Percentiles rank a stretch among this genome's conserved stretches.
phyloP scores from a whole-genome alignment of 2,113 vertebrate genomes.

The Canis aureus region DNA sequence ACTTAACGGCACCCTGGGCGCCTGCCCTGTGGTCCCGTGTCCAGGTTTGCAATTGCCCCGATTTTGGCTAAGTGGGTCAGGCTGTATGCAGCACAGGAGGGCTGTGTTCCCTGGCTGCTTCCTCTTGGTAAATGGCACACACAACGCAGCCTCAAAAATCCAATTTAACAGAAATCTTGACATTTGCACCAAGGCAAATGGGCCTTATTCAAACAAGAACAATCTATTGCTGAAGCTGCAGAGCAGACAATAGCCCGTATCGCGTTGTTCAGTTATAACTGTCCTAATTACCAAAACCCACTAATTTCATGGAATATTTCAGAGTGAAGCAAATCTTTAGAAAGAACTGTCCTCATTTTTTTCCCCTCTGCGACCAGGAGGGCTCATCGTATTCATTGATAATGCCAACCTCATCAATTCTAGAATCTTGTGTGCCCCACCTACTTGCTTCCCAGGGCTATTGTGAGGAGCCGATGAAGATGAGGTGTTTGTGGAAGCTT shows the following conservation, averaged over 20 bases:
- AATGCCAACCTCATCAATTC: background rate
- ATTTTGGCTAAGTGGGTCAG: conserved; percentile 55
- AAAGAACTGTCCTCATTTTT: conserved; percentile 27
- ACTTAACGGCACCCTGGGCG: rapidly evolving
- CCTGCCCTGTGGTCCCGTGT: background rate
- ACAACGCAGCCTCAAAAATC: background rate
- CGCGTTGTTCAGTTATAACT: background rate
- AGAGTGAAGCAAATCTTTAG: background rate
- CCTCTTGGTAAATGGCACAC: background rate
- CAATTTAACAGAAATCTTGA: conserved; percentile 51
- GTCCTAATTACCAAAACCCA: conserved; percentile 53
- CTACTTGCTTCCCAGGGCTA: background rate
- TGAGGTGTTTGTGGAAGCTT: background rate
- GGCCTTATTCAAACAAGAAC: background rate
- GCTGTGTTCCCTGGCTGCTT: background rate
- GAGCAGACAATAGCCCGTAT: background rate
- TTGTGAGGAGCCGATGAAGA: background rate
- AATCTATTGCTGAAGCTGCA: background rate
- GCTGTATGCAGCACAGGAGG: background rate
- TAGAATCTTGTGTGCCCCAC: background rate
- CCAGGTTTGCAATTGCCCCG: background rate
- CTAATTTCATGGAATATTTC: conserved; percentile 33
- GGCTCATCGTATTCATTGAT: background rate
- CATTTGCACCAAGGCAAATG: conserved; percentile 11
- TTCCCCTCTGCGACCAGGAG: background rate